Evolutionary conservation across 1,140 invertebrate species (phyloP).

Genomic region (Drosophila orosa): DNA sequence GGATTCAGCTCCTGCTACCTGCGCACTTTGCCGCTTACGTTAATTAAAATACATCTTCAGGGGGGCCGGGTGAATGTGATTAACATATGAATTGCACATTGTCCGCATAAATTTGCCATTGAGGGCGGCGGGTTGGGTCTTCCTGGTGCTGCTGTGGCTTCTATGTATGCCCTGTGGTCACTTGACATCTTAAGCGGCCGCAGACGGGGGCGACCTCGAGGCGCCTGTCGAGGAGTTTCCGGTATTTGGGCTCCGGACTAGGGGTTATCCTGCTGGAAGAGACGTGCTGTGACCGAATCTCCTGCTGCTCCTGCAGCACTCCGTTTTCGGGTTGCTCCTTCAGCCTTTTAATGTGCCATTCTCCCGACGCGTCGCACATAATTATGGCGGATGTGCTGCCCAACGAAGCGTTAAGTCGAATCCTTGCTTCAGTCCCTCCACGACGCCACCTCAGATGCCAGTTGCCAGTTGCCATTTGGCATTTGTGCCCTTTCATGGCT

Average conservation of each 20-base stretch:
- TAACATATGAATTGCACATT: conserved; percentile 82
- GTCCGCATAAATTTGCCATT: conserved; percentile 80
- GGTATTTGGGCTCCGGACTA: conserved; percentile 42
- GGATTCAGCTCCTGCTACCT: conserved; percentile 32
- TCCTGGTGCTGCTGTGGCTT: conserved; percentile 5
- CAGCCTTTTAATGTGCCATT: conserved; percentile 72
- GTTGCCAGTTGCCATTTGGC: conserved; percentile 47
- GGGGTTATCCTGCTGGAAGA: conserved; percentile 42
- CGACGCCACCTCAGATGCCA: conserved; percentile 13
- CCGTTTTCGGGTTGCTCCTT: conserved; percentile 17
- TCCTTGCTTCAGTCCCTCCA: conserved; percentile 57
- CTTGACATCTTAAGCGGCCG: conserved; percentile 77
- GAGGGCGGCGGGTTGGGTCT: conserved; percentile 33
- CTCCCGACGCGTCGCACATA: conserved; percentile 79
- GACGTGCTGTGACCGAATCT: conserved; percentile 5
- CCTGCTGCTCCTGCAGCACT: not conserved
- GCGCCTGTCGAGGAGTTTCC: conserved; percentile 67
- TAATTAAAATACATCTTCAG: conserved; percentile 69
- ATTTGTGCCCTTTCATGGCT: conserved; percentile 71
- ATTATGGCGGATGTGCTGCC: conserved; percentile 80
- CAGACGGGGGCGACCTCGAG: conserved; percentile 60
- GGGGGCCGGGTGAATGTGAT: conserved; percentile 53
- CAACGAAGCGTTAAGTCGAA: conserved; percentile 80
- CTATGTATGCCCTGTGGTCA: conserved; percentile 61
- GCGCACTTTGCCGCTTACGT: conserved; percentile 72